These are phyloP conservation scores for Crotalus tigris DNA, from an alignment of 2,113 vertebrate species.

Conservation along the genomic window DNA sequence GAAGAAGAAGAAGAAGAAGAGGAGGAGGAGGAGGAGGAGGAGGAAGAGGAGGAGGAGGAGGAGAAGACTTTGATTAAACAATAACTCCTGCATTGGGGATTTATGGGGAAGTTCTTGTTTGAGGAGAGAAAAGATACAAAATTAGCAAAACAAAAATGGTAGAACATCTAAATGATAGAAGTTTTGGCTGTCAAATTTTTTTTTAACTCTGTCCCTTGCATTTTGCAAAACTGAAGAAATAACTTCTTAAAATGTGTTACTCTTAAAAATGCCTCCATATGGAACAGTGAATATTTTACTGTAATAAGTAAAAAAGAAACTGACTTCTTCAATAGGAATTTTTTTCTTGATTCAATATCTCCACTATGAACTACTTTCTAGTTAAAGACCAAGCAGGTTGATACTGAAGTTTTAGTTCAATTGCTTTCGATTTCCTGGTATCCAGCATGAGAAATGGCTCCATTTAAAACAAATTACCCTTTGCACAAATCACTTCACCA, in stretches of 20 bases:
- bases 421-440: constrained; percentile 77
- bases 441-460: constrained; percentile 78
- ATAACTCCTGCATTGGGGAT: neutral
- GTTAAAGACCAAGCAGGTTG: constrained; percentile 75
- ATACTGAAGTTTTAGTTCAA: constrained; percentile 77
- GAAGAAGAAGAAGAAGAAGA: too few species aligned
- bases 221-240: neutral
- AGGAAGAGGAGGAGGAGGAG: too few species aligned
- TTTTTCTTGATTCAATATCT: neutral
- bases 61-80: too few species aligned
- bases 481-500: constrained; percentile 80
- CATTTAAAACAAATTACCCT: constrained; percentile 79
- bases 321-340: neutral
- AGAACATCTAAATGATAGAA: neutral
- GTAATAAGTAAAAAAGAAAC: constrained; percentile 25
- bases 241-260: neutral
- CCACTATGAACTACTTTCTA: constrained; percentile 60
- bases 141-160: neutral
- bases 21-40: too few species aligned
- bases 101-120: neutral
- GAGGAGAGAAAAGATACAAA: neutral
- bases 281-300: neutral
- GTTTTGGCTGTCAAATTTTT: neutral
- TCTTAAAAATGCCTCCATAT: neutral
- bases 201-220: neutral